Base-by-base conservation (phyloP, 2,797 vertebrate species). In the Odontamblyopus rebecca region DNA sequence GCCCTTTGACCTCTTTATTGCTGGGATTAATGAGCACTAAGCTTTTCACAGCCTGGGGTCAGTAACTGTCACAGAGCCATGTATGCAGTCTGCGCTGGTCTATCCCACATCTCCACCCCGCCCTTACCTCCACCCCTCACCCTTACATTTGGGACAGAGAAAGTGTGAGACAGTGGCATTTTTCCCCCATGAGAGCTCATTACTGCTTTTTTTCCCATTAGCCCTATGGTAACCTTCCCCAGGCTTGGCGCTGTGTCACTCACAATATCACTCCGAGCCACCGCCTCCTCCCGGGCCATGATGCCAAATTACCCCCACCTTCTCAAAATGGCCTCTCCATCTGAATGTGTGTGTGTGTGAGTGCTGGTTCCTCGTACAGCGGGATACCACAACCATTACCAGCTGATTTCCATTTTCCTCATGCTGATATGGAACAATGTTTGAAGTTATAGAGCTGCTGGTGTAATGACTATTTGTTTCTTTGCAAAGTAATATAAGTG, bases 171-270 rank as follows among this genome's bases (percentile, higher is more conserved):
- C 65, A 62, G 72, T 76, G 75, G 71, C 62, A n/a, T 85, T 83
- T 87, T 70, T 23, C 64, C 83, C 91, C 89, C 93, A 79, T 82
- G 93, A 93, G 93, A 93, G 88, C 94, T 95, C 93, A 94, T 95
- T 95, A 95, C 84, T 81, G 85, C 86, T 90, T 81, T 82, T 92
- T 93, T 91, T 85, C 91, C 89, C 90, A 92, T 94, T 93, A 94
- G 91, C 92, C 91, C 86, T 76, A 86, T 88, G 83, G 90, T 93
- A 93, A 93, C 93, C 93, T 94, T 92, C 89, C 85, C 81, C 83
- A 80, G 87, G 86, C 87, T 87, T 74, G 75, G 63, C 70, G 61
- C 83, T 81, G 86, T 84, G 86, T 93, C 91, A 83, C 79, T 88
- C 85, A 78, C 84, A 80, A 87, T 90, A 86, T 88, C 85, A 86